Evolutionary conservation across 1,140 invertebrate genomes (phyloP).

Genomic region (Drosophila pseudoananassae): DNA sequence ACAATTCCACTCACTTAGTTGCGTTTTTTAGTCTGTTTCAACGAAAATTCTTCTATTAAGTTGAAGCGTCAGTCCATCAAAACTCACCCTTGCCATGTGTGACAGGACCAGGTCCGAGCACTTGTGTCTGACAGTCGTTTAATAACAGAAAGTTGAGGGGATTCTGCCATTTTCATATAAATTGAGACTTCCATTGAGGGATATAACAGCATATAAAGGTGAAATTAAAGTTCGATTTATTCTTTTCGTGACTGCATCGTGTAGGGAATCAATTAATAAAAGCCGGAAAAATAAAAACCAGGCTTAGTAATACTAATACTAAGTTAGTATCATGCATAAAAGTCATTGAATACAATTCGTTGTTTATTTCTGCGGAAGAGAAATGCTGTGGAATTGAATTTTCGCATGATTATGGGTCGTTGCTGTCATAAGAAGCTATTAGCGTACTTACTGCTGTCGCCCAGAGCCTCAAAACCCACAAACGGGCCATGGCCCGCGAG

Average conservation of each 20-base stretch:
- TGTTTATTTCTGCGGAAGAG: not conserved
- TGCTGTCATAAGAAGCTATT: conserved; percentile 73
- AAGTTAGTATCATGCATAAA: not conserved
- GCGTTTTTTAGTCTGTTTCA: not conserved
- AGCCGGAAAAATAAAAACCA: not conserved
- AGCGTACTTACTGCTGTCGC: conserved; percentile 58
- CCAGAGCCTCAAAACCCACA: conserved; percentile 33
- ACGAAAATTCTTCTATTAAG: conserved; percentile 22
- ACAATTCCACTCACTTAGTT: conserved; percentile 42
- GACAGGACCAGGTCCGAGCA: conserved; percentile 6
- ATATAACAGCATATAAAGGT: conserved; percentile 8
- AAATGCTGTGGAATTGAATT: conserved; percentile 40
- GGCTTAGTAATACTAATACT: too few relatives aligned
- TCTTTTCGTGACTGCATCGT: not conserved
- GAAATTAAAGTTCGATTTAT: conserved; percentile 12
- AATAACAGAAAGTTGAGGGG: conserved; percentile 19
- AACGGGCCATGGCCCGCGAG: conserved; percentile 24
- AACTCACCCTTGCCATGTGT: conserved; percentile 9
- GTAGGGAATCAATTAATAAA: conserved; percentile 14
- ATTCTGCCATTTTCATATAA: conserved; percentile 11
- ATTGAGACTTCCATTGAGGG: conserved; percentile 8
- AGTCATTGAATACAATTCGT: not conserved
- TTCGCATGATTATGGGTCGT: conserved; percentile 53
- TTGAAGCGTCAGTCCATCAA: conserved; percentile 23
- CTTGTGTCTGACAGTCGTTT: conserved; percentile 26